Evolutionary conservation across 1,140 invertebrate genomes (phyloP).

Genomic region (Sycophila sp.): DNA sequence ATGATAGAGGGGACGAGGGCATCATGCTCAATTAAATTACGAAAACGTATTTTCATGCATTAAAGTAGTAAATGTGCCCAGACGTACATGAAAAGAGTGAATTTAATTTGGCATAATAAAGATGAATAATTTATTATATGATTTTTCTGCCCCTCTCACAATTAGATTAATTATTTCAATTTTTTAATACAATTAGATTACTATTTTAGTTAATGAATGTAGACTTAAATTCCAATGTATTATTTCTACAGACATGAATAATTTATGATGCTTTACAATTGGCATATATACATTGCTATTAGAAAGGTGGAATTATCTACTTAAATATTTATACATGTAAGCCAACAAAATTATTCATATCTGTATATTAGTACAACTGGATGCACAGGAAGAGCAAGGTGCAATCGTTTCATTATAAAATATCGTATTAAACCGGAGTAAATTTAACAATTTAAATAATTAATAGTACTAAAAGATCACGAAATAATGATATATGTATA

Average conservation of each 20-base stretch:
- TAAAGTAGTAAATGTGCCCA: slow-evolving; percentile 24
- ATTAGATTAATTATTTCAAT: not conserved
- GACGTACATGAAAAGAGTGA: not conserved
- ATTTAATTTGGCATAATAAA: not conserved
- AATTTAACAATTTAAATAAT: not conserved
- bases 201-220: not conserved
- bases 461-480: not conserved
- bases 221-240: not conserved
- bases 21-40: slow-evolving; percentile 3
- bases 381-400: slow-evolving; percentile 51
- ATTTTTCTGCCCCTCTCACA: not conserved
- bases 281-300: too few species aligned
- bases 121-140: not conserved
- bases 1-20: not conserved
- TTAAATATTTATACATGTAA: slow-evolving; percentile 1
- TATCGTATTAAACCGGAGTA: slow-evolving; percentile 8
- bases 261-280: too few species aligned
- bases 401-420: slow-evolving; percentile 31
- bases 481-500: not conserved
- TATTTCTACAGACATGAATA: not conserved
- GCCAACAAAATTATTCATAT: slow-evolving; percentile 21
- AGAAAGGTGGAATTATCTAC: too few species aligned
- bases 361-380: slow-evolving; percentile 56
- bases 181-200: too few species aligned
- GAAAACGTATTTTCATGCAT: not conserved